Evolutionary conservation across 2,888 invertebrate species (phyloP).

Genomic region (Synanthedon andrenaeformis): DNA sequence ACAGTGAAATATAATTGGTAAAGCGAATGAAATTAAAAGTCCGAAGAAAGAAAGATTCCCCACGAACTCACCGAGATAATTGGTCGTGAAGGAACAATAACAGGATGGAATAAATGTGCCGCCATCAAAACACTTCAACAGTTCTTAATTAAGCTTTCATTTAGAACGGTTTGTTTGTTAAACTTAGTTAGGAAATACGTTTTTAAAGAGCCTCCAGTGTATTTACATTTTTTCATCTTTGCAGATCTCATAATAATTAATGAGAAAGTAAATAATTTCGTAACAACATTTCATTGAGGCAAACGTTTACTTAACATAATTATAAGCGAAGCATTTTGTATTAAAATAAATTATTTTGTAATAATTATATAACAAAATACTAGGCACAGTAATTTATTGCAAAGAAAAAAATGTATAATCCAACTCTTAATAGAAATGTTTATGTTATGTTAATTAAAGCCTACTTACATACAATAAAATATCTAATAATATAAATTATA

Average conservation of each 20-base stretch:
- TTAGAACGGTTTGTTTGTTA: constrained; percentile 35
- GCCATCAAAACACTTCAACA: constrained; percentile 55
- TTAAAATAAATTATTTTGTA: no score
- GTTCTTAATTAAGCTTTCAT: constrained; percentile 49
- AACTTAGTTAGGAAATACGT: constrained; percentile 2
- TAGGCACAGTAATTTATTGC: no score
- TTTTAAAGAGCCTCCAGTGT: neutral
- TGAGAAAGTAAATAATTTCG: no score
- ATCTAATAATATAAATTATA: no score
- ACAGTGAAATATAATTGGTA: constrained; percentile 37
- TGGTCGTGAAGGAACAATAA: constrained; percentile 52
- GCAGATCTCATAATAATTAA: neutral
- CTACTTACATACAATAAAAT: no score
- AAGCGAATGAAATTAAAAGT: constrained; percentile 42
- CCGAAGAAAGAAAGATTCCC: constrained; percentile 28
- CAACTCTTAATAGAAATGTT: no score
- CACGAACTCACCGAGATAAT: constrained; percentile 36
- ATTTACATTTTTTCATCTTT: constrained; percentile 1
- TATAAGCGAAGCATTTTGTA: no score
- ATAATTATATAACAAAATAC: no score
- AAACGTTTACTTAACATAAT: no score
- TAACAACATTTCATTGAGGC: no score
- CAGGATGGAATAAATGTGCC: constrained; percentile 57
- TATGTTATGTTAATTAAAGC: no score
- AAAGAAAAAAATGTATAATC: no score